A percentile compares a stretch with the other conserved stretches of the same genome.
Conservation (phyloP, 2,797 vertebrate genomes). For the Tapera naevia region DNA sequence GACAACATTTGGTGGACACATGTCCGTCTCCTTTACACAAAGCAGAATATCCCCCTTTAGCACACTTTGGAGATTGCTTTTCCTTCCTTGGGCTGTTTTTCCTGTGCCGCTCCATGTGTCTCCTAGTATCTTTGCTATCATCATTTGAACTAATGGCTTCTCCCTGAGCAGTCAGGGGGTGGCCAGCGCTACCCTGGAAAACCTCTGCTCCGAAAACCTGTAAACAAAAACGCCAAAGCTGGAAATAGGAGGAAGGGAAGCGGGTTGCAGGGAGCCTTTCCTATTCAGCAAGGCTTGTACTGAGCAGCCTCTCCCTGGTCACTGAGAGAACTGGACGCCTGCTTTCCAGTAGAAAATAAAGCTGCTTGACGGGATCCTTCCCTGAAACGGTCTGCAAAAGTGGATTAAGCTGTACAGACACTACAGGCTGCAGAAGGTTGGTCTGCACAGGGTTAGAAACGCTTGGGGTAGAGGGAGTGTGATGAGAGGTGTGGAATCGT, state of each 20-base stretch:
- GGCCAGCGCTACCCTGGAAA: background rate
- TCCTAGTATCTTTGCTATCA: background rate
- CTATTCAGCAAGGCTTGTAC: background rate
- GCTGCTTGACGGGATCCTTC: background rate
- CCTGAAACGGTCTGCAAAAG: background rate
- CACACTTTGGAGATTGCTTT: constrained; percentile 33
- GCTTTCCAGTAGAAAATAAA: background rate
- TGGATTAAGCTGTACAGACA: background rate
- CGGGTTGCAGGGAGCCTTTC: background rate
- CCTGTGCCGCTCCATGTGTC: constrained; percentile 14
- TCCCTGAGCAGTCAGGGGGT: background rate
- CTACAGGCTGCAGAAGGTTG: background rate
- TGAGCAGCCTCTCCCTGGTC: background rate
- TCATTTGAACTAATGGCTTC: background rate
- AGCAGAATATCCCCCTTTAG: constrained; percentile 40
- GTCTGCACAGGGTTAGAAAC: background rate
- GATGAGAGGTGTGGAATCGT: background rate
- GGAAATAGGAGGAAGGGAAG: background rate
- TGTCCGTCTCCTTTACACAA: constrained; percentile 49
- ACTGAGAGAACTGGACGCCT: background rate
- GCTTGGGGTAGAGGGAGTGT: background rate
- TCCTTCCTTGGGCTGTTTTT: constrained; percentile 33
- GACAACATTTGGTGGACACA: constrained; percentile 69
- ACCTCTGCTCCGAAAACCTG: background rate
- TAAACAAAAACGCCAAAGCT: background rate